A percentile compares a stretch with the other conserved stretches of the same genome.
These are phyloP conservation scores for Pedetes capensis DNA, from an alignment of 2,113 vertebrate genomes.

Conservation along the genomic window DNA sequence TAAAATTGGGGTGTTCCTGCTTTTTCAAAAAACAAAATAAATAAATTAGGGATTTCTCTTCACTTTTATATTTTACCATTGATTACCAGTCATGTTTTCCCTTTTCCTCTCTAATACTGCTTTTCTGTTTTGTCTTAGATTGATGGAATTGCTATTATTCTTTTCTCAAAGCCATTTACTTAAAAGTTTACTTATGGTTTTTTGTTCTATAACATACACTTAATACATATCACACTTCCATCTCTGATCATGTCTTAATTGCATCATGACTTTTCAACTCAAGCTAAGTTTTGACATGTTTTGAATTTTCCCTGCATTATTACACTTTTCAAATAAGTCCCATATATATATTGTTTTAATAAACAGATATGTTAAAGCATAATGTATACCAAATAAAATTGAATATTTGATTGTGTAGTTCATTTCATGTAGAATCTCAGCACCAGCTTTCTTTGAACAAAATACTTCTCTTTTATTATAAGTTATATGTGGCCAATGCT, in stretches of 20 bases:
- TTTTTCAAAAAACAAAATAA: neutral
- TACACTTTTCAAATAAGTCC: neutral
- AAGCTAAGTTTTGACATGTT: too few relatives aligned
- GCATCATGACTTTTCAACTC: too few relatives aligned
- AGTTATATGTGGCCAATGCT: neutral
- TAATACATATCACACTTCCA: too few relatives aligned
- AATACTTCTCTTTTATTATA: neutral
- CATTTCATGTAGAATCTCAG: neutral
- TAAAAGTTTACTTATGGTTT: neutral
- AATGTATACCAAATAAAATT: neutral
- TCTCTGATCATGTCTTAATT: neutral
- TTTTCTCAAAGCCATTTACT: neutral
- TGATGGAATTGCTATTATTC: neutral
- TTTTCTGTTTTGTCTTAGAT: neutral
- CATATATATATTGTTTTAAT: neutral
- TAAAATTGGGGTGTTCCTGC: neutral
- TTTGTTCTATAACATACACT: neutral
- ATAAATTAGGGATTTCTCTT: neutral
- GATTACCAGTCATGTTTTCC: neutral
- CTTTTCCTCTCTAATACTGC: neutral
- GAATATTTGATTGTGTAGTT: neutral
- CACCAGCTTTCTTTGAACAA: too few relatives aligned
- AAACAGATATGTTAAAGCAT: neutral
- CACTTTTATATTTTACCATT: neutral
- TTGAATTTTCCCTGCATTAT: neutral